Evolutionary conservation across 2,888 invertebrate species (phyloP).

Genomic region (Aspidapion aeneum): DNA sequence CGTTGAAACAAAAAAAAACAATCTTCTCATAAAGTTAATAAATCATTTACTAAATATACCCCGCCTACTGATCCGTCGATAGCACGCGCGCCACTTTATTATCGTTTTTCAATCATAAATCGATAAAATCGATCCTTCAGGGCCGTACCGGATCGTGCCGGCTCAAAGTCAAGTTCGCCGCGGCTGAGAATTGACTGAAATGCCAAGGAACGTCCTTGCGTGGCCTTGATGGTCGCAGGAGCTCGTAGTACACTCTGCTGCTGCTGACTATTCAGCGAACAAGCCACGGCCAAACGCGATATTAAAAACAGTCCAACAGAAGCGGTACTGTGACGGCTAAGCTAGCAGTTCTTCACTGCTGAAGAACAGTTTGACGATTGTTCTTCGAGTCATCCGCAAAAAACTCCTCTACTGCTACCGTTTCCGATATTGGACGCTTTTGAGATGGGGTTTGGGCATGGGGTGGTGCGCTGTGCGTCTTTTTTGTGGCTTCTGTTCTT

Average conservation of each 20-base stretch:
- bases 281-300: background rate
- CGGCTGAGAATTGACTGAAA: slow-evolving; percentile 8
- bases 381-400: background rate
- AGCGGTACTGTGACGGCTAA: background rate
- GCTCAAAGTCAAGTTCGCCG: background rate
- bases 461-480: background rate
- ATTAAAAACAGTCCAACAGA: background rate
- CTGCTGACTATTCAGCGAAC: background rate
- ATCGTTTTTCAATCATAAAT: background rate
- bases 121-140: background rate
- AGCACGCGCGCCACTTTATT: background rate
- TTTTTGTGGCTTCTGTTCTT: no score
- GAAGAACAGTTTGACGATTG: background rate
- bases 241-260: background rate
- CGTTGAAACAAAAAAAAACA: no score
- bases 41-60: background rate
- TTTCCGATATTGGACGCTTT: background rate
- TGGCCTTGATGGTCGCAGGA: slow-evolving; percentile 23
- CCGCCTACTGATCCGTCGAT: background rate
- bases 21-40: background rate
- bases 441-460: background rate
- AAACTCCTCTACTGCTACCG: background rate
- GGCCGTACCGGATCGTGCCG: background rate
- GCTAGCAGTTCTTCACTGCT: background rate
- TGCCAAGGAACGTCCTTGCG: slow-evolving; percentile 27